Base-by-base conservation (phyloP, 1,140 invertebrate species). In the Lamellibrachia luymesi region DNA sequence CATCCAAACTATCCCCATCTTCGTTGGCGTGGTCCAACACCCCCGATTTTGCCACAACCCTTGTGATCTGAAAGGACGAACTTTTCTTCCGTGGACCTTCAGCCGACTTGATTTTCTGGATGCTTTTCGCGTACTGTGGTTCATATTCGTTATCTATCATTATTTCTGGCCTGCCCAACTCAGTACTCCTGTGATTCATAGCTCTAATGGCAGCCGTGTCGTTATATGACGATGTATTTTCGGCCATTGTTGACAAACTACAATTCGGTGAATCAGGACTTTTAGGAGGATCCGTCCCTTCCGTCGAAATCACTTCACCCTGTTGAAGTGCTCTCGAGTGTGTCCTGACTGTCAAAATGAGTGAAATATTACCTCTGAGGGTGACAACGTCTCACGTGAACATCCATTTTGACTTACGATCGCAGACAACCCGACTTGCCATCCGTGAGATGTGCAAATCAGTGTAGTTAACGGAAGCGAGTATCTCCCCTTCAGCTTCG, bases 1-100 rank as follows among this genome's bases (percentile, higher is more conserved):
- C 98, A 96, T 98, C 98, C 94, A 98, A 98, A 91, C 98, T 98
- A 96, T 99, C 98, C 93, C 98, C 98, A 95, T 98, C 98, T 96
- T 99, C 98, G 95, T 98, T 98, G 96, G 97, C 98, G 95, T 97
- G 97, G 93, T 97, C 97, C 95, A 97, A 97, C 93, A 95, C 94
- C 94, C 97, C 97, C 94, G 98, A 97, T 94, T 93, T 93, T 93
- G 91, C 94, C 94, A 93, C 95, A 95, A 98, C 97, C 95, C 98
- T 98, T 13, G 98, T 99, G 95, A 99, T 99, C 97, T 99, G 98
- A 97, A 99, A 99, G 93, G 64, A 80, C 13, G 64, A 80, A 80
- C 64, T 80, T 80, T 22, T 80, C 17, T 80, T 80, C 6, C 64
- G 64, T 10, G 64, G 64, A 80, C 64, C 64, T 80, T 80, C 64